These are phyloP conservation scores for Urocynchramus pylzowi DNA, from an alignment of 2,113 vertebrate genomes.

Conservation along the genomic window DNA sequence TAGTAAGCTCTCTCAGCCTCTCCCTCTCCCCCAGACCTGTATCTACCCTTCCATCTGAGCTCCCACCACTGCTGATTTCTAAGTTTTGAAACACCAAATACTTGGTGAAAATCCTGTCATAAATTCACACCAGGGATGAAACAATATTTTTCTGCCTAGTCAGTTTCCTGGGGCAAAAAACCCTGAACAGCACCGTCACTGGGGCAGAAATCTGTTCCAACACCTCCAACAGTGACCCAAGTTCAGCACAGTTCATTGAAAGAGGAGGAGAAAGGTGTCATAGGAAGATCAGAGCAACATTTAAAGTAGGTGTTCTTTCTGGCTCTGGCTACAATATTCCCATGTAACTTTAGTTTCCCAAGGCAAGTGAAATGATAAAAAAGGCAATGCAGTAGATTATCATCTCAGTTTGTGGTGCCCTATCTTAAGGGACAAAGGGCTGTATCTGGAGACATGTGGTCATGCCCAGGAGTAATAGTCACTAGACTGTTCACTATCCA, in stretches of 20 bases:
- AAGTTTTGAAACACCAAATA: neutral
- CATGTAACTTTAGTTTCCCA: neutral
- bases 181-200: accelerated
- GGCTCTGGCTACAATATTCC: neutral
- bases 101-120: neutral
- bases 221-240: neutral
- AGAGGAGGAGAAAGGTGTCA: neutral
- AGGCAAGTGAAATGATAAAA: neutral
- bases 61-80: neutral
- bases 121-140: neutral
- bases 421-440: neutral
- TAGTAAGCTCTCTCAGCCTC: neutral
- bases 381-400: neutral
- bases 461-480: neutral
- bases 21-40: neutral
- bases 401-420: neutral
- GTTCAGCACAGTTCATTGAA: neutral
- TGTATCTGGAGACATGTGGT: neutral
- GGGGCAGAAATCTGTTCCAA: neutral
- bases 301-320: neutral
- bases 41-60: neutral
- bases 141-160: neutral
- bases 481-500: neutral
- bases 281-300: neutral
- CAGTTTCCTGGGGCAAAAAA: neutral